Percentiles rank a stretch among this genome's conserved stretches.
Conservation (phyloP, 2,797 vertebrate species). For the Pygocentrus nattereri region DNA sequence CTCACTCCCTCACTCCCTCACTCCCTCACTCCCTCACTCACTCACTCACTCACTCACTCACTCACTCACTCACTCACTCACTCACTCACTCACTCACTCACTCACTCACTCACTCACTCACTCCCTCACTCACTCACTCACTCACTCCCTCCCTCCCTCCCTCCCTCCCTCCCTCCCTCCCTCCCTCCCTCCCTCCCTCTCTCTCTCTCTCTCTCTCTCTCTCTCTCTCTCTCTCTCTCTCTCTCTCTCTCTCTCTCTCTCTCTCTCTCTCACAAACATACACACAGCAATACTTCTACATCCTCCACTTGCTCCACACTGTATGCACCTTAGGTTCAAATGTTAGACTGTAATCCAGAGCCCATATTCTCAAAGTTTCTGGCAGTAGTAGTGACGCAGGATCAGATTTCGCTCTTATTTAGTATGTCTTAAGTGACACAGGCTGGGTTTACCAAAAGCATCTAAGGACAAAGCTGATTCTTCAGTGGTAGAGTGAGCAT, state of each 20-base stretch:
- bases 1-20: no score
- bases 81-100: neutral
- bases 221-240: conserved; percentile 7
- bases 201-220: neutral
- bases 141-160: no score
- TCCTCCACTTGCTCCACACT: conserved; percentile 1
- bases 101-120: no score
- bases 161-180: no score
- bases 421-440: no score
- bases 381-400: no score
- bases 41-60: no score
- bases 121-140: neutral
- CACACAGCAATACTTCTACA: neutral
- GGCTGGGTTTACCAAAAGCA: no score
- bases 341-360: neutral
- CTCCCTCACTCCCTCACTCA: neutral
- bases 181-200: neutral
- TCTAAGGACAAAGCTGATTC: no score
- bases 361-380: no score
- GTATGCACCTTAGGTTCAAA: neutral
- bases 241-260: neutral
- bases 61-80: neutral
- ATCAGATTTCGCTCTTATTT: no score
- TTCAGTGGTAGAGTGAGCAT: no score
- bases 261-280: neutral